phyloP scores from a whole-genome alignment of 2,888 invertebrate genomes.

The Callinectes sapidus region DNA sequence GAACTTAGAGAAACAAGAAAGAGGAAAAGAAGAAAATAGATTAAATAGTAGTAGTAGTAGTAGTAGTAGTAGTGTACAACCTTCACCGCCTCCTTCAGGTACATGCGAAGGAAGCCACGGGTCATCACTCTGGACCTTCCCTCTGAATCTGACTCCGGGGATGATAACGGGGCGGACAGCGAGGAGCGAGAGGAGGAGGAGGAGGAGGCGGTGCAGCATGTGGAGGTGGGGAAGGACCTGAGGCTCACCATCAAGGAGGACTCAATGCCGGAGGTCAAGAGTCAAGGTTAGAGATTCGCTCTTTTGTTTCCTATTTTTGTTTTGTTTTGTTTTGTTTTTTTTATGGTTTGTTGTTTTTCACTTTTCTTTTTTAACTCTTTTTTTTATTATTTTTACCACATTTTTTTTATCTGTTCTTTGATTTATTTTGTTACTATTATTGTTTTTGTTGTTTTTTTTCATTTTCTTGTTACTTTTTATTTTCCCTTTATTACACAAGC shows the following conservation, averaged over 20 bases:
- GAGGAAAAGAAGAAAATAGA: no score
- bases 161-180: background rate
- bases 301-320: no score
- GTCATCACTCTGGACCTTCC: constrained; percentile 81
- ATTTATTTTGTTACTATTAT: no score
- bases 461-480: no score
- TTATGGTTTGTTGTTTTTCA: background rate
- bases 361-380: background rate
- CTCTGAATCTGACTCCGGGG: constrained; percentile 28
- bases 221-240: background rate
- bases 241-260: constrained; percentile 35
- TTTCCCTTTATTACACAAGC: background rate
- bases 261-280: background rate
- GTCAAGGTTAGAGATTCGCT: background rate
- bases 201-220: background rate
- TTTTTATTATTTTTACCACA: background rate
- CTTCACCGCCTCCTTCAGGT: constrained; percentile 76
- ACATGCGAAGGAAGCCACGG: constrained; percentile 91
- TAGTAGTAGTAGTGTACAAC: background rate
- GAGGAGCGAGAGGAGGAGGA: constrained; percentile 36
- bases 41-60: background rate
- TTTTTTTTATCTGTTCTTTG: background rate
- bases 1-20: no score
- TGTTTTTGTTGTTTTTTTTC: background rate
- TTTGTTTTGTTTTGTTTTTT: background rate